Conservation (phyloP, 2,797 vertebrate species). For the Antennarius maculatus region DNA sequence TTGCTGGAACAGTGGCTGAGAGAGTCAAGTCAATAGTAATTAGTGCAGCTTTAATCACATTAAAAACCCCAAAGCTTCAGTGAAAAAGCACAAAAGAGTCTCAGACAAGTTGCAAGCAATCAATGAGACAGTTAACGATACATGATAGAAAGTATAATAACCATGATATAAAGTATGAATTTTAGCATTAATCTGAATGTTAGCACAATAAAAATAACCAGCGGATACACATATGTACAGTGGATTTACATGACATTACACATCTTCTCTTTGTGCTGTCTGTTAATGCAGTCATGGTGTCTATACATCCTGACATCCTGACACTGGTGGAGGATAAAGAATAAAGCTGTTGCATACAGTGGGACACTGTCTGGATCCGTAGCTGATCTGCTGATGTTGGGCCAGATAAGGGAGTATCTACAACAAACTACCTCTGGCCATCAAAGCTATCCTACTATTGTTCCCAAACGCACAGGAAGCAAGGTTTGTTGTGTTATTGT, state of each 20-base stretch:
- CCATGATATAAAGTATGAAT: too few species aligned
- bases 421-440: constrained; percentile 72
- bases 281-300: constrained; percentile 4
- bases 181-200: too few species aligned
- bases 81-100: too few species aligned
- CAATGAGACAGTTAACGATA: too few species aligned
- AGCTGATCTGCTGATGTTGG: constrained; percentile 52
- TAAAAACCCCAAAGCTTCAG: too few species aligned
- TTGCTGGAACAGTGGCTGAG: too few species aligned
- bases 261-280: not conserved
- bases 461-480: constrained; percentile 78
- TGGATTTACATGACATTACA: too few species aligned
- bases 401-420: constrained; percentile 64
- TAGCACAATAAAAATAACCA: not conserved
- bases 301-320: constrained; percentile 49
- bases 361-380: constrained; percentile 53
- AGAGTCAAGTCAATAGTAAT: too few species aligned
- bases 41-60: too few species aligned
- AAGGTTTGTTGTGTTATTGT: constrained; percentile 83
- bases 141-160: too few species aligned
- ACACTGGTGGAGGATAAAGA: constrained; percentile 12
- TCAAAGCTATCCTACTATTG: constrained; percentile 86
- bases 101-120: too few species aligned
- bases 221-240: too few species aligned
- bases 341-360: constrained; percentile 27